Evolutionary conservation across 2,797 vertebrate species (phyloP).

Genomic region (Rhinophrynus dorsalis): DNA sequence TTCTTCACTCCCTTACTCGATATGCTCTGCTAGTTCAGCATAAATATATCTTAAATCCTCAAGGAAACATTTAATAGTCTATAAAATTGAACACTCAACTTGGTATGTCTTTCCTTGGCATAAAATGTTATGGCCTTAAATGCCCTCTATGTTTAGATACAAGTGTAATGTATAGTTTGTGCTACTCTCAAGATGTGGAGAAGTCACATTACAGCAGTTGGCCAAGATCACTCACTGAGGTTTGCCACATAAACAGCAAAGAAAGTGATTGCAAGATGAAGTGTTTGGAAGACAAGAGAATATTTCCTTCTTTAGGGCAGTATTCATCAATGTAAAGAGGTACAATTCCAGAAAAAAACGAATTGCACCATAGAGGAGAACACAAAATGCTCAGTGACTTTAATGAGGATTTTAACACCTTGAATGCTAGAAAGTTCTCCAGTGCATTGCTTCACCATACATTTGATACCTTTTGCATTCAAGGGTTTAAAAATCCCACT

Average conservation of each 20-base stretch:
- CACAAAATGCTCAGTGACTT: too few relatives aligned
- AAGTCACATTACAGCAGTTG: constrained; percentile 45
- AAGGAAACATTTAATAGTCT: constrained; percentile 50
- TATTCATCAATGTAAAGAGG: too few relatives aligned
- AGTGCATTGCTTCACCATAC: too few relatives aligned
- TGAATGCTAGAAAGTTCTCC: too few relatives aligned
- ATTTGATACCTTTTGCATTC: too few relatives aligned
- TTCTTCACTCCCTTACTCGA: constrained; percentile 34
- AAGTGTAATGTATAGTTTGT: constrained; percentile 45
- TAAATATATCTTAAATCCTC: constrained; percentile 47
- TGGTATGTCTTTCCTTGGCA: constrained; percentile 42
- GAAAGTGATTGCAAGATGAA: constrained; percentile 19
- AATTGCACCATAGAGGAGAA: too few relatives aligned
- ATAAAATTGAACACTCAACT: constrained; percentile 44
- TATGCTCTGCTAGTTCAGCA: constrained; percentile 46
- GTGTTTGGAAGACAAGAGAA: constrained; percentile 24
- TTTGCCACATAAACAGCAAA: constrained; percentile 44
- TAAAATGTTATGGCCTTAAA: constrained; percentile 39
- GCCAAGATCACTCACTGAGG: constrained; percentile 43
- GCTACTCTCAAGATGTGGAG: constrained; percentile 26
- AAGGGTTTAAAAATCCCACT: too few relatives aligned
- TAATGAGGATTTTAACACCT: too few relatives aligned
- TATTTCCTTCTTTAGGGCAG: constrained; percentile 22
- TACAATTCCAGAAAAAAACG: too few relatives aligned
- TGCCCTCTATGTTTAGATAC: constrained; percentile 45